Conservation (phyloP, 2,888 invertebrate species). For the Pecten maximus region DNA sequence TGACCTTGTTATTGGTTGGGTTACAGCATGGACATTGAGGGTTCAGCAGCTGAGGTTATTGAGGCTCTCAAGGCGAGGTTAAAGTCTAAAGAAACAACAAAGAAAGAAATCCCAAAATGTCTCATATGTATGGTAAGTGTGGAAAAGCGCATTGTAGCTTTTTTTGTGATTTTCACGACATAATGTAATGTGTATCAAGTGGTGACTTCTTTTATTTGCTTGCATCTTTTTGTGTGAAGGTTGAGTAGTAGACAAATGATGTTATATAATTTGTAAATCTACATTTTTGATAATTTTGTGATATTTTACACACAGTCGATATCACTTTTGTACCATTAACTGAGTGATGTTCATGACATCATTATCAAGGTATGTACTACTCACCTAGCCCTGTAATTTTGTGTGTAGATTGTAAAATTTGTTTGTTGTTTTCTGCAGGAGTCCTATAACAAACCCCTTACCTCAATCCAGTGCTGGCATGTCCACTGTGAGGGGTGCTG, state of each 20-base stretch:
- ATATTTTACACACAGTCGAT: too few relatives aligned
- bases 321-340: too few relatives aligned
- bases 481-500: conserved; percentile 95
- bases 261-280: too few relatives aligned
- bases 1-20: too few relatives aligned
- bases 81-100: conserved; percentile 66
- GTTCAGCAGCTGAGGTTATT: conserved; percentile 68
- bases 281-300: too few relatives aligned
- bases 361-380: too few relatives aligned
- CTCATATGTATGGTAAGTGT: conserved; percentile 91
- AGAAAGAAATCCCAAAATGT: conserved; percentile 89
- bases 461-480: conserved; percentile 98
- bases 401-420: not conserved
- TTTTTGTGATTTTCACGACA: not conserved
- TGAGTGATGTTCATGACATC: too few relatives aligned
- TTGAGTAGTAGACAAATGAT: too few relatives aligned
- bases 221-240: too few relatives aligned
- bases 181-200: too few relatives aligned
- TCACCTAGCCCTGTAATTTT: not conserved
- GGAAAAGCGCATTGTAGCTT: too few relatives aligned
- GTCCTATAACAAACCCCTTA: conserved; percentile 92
- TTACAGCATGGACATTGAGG: conserved; percentile 38
- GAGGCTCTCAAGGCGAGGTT: conserved; percentile 70
- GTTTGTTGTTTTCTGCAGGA: conserved; percentile 85
- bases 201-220: not conserved